Evolutionary conservation across 2,113 vertebrate genomes (phyloP).

Genomic region (Gnathonemus echidnorhynchus): DNA sequence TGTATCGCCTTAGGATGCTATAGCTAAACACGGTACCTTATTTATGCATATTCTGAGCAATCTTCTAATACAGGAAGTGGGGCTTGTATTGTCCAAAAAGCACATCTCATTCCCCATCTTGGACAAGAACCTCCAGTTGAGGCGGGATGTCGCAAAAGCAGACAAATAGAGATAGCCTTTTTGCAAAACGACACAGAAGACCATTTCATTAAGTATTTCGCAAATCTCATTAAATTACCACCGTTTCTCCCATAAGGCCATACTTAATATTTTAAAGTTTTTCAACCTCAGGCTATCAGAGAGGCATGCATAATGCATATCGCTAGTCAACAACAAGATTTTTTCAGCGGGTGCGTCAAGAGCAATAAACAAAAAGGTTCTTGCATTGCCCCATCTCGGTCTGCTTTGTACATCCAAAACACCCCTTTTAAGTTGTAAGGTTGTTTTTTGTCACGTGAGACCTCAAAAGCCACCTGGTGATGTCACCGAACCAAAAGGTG

Average conservation of each 20-base stretch:
- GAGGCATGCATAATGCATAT: neutral
- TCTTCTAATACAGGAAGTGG: neutral
- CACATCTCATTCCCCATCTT: neutral
- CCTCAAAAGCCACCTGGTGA: neutral
- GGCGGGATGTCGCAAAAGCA: neutral
- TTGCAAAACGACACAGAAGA: neutral
- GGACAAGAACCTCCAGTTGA: neutral
- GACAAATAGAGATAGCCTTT: neutral
- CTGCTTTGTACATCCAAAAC: neutral
- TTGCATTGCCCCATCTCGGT: neutral
- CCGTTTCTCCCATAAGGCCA: slow-evolving; percentile 2
- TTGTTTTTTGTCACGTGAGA: neutral
- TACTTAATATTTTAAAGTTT: slow-evolving; percentile 16
- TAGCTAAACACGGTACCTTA: neutral
- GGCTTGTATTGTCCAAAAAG: neutral
- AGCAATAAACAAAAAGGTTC: slow-evolving; percentile 11
- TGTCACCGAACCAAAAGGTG: neutral
- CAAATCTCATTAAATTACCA: slow-evolving; percentile 22
- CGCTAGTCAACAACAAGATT: slow-evolving; percentile 6
- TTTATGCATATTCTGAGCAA: neutral
- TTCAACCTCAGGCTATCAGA: slow-evolving; percentile 11
- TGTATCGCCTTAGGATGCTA: neutral
- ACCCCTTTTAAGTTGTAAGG: neutral
- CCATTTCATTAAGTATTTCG: neutral
- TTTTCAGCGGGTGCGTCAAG: neutral